Percentiles rank a stretch among this genome's conserved stretches.
Conservation (phyloP, 2,113 vertebrate genomes). For the Puma concolor region DNA sequence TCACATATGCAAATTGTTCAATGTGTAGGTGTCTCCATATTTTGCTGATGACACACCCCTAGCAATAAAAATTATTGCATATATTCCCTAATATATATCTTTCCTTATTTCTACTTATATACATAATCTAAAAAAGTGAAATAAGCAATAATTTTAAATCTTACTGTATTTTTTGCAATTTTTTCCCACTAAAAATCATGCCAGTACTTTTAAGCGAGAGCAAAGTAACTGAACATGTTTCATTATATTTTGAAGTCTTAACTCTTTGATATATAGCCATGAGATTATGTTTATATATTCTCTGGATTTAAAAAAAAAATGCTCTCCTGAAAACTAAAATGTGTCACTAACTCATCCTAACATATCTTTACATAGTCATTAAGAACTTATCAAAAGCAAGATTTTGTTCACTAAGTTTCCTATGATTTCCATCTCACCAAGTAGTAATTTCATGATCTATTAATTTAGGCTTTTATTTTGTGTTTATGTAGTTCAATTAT, state of each 20-base stretch:
- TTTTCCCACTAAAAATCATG: neutral
- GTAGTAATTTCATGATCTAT: neutral
- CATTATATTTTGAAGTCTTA: neutral
- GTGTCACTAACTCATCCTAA: neutral
- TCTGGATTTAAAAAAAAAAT: neutral
- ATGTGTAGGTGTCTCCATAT: neutral
- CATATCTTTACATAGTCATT: neutral
- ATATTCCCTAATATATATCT: neutral
- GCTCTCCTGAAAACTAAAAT: neutral
- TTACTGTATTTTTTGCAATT: neutral
- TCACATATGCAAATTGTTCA: neutral
- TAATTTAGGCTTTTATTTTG: neutral
- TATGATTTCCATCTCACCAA: neutral
- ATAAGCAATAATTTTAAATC: neutral
- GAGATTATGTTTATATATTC: neutral
- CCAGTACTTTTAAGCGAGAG: neutral
- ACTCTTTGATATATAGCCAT: neutral
- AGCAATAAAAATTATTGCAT: neutral
- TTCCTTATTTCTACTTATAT: neutral
- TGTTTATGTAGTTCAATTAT: neutral
- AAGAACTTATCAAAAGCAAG: neutral
- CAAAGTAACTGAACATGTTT: neutral
- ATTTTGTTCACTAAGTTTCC: neutral
- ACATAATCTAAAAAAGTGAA: neutral
- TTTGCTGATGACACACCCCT: neutral